These are phyloP conservation scores for Drosophila insularis DNA, from an alignment of 1,140 invertebrate species.

Conservation along the genomic window DNA sequence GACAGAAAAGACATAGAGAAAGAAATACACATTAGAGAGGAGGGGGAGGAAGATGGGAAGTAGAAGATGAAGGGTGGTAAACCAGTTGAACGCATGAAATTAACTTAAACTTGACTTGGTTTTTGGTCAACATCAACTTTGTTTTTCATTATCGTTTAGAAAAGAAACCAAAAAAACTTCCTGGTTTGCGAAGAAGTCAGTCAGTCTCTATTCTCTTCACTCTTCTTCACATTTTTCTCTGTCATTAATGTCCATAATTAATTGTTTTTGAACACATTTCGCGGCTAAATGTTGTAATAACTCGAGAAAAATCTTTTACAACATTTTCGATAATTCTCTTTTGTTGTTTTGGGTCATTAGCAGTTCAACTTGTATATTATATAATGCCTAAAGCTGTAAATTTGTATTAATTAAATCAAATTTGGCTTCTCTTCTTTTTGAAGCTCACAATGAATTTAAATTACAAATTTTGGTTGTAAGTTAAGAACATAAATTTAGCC, in stretches of 20 bases:
- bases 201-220: background rate
- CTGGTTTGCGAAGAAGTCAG: slow-evolving; percentile 29
- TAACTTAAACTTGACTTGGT: slow-evolving; percentile 59
- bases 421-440: slow-evolving; percentile 7
- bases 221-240: background rate
- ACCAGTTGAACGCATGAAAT: slow-evolving; percentile 77
- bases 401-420: slow-evolving; percentile 39
- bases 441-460: slow-evolving; percentile 43
- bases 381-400: slow-evolving; percentile 34
- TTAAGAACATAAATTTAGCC: background rate
- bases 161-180: slow-evolving; percentile 34
- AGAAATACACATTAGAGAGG: too few species aligned
- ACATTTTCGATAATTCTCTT: slow-evolving; percentile 14
- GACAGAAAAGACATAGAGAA: slow-evolving; percentile 12
- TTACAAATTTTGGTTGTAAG: background rate
- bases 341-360: slow-evolving; percentile 42
- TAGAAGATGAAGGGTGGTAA: slow-evolving; percentile 16
- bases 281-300: slow-evolving; percentile 41
- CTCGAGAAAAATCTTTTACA: slow-evolving; percentile 26
- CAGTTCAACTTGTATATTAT: slow-evolving; percentile 47
- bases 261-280: slow-evolving; percentile 17
- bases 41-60: background rate
- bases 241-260: slow-evolving; percentile 4
- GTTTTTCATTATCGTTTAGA: slow-evolving; percentile 17
- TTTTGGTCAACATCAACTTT: slow-evolving; percentile 37